Evolutionary conservation across 2,113 vertebrate species (phyloP), one percentile per base, ranked within the genome.

Genomic region (Athene cunicularia): DNA sequence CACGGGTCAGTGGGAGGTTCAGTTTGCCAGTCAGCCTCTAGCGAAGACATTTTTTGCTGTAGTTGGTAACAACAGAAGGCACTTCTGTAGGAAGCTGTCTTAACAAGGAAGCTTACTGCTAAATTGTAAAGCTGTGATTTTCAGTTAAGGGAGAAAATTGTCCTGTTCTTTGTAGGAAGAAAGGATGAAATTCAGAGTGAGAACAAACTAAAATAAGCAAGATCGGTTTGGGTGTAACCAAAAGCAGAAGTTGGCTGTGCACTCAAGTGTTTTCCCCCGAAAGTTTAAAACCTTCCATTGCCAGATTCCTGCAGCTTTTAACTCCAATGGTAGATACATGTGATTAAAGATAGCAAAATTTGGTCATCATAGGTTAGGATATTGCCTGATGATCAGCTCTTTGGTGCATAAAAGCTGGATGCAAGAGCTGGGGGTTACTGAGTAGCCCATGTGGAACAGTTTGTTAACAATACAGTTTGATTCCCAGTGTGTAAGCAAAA

Each of bases 261-360:
- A 27, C 14, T 93, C 19, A 12, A 35, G 6, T 35, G 28, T n/a
- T 83, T 62, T 80, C 12, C 47, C 33, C 30, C 74, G 28, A 17
- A 77, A 59, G 6, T 81, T 86, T 30, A 59, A 79, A 83, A 39
- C 21, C 12, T 90, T 49, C 24, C 14, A 8, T 7, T 2, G 1
- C 9, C 67, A 50, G 32, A 27, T 63, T 76, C 33, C 3, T 22
- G 8, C 37, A 81, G 32, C 39, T 86, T 47, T 68, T 75, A 49
- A 60, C 35, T 56, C 22, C 22, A 11, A 0, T 35, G 33, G 16
- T 32, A 28, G 50, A 37, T 72, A 30, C 6, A 19, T 0, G 0
- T 14, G 3, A 37, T 47, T 45, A 58, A 91, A 63, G 27, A 3
- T 0, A 32, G 27, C 26, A 68, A 60, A 81, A 73, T 66, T 58